Evolutionary conservation across 1,140 invertebrate genomes (phyloP).

Genomic region (Galleria mellonella): DNA sequence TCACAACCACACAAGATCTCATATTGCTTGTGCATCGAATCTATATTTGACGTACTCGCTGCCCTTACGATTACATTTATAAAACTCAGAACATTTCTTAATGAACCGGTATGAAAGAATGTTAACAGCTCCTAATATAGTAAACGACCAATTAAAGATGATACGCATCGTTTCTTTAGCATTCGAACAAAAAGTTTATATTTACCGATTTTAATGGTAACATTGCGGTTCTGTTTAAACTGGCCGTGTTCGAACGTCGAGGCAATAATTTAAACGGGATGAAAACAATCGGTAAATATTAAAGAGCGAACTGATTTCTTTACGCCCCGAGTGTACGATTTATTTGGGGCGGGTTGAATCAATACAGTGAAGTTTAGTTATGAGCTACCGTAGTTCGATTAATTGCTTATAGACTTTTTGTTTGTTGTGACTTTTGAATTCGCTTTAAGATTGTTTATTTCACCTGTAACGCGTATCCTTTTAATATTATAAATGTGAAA

Average conservation of each 20-base stretch:
- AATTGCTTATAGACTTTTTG: too few relatives aligned
- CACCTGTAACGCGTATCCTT: too few relatives aligned
- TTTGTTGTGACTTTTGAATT: too few relatives aligned
- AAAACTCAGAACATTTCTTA: constrained; percentile 24
- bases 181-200: background rate
- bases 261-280: constrained; percentile 22
- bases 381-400: background rate
- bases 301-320: constrained; percentile 26
- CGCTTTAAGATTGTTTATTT: too few relatives aligned
- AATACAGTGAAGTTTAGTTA: constrained; percentile 7
- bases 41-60: too few relatives aligned
- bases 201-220: background rate
- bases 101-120: constrained; percentile 28
- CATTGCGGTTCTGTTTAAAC: constrained; percentile 7
- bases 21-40: too few relatives aligned
- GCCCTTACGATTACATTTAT: constrained; percentile 16
- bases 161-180: background rate
- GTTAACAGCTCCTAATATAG: constrained; percentile 27
- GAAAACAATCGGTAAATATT: constrained; percentile 34
- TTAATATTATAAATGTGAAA: too few relatives aligned
- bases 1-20: too few relatives aligned
- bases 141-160: constrained; percentile 13
- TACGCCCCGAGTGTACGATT: constrained; percentile 24
- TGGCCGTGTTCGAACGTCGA: constrained; percentile 15
- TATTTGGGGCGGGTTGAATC: constrained; percentile 11